Evolutionary conservation across 2,797 vertebrate species (phyloP).

Genomic region (Parauchenoglanis punctatus): DNA sequence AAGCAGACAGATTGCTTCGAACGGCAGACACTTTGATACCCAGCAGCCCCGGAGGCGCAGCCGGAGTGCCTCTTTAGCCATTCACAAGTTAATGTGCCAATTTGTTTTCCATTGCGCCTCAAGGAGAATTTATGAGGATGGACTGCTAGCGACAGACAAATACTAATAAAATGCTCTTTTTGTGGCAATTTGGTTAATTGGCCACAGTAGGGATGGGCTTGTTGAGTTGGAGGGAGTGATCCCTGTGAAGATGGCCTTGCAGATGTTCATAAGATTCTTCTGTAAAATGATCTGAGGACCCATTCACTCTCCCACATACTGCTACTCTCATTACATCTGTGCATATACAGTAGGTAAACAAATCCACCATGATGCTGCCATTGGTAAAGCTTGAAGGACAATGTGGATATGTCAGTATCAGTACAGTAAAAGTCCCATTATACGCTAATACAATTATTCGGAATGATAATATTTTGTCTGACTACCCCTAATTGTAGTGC

Average conservation of each 20-base stretch:
- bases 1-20: constrained; percentile 83
- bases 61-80: constrained; percentile 76
- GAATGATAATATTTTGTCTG: not conserved
- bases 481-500: not conserved
- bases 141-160: constrained; percentile 83
- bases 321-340: constrained; percentile 30
- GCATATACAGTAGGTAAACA: constrained; percentile 33
- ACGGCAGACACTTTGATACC: constrained; percentile 82
- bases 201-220: constrained; percentile 83
- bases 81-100: constrained; percentile 82
- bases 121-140: constrained; percentile 85
- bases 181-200: constrained; percentile 93
- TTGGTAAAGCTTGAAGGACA: not conserved
- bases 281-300: constrained; percentile 50
- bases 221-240: constrained; percentile 63
- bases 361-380: not conserved
- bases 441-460: not conserved
- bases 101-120: constrained; percentile 80
- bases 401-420: not conserved
- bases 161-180: constrained; percentile 93
- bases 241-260: constrained; percentile 62
- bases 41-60: constrained; percentile 78
- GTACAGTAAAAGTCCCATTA: constrained; percentile 1
- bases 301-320: constrained; percentile 29
- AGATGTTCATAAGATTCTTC: constrained; percentile 66